Conservation (phyloP, 23 tunicate genomes). For the Diplosoma virens region DNA sequence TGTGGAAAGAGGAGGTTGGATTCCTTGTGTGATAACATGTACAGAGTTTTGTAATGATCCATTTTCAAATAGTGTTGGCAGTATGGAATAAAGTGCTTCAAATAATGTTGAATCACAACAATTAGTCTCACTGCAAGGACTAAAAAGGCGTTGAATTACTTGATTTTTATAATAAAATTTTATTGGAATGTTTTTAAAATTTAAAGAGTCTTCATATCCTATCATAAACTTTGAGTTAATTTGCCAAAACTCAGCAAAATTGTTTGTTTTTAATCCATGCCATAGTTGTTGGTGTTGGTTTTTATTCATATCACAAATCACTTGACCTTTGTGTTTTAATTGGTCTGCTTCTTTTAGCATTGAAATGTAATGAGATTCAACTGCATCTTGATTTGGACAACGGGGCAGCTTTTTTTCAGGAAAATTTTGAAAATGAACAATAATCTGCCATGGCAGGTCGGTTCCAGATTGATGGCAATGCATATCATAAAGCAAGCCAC, state of each 20-base stretch:
- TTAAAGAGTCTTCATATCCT: conserved; percentile 27
- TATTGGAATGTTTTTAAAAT: conserved; percentile 65
- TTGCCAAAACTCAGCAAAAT: conserved; percentile 83
- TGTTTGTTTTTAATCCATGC: conserved; percentile 74
- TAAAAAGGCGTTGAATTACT: conserved; percentile 44
- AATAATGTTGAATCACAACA: conserved; percentile 2
- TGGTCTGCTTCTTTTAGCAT: conserved; percentile 88
- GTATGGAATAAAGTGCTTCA: conserved; percentile 19
- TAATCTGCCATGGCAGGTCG: conserved; percentile 57
- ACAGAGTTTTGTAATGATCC: background rate
- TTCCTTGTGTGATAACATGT: conserved; percentile 43
- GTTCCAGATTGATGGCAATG: conserved; percentile 30
- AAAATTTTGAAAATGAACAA: conserved; percentile 82
- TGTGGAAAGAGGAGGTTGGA: conserved; percentile 36
- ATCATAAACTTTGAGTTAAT: conserved; percentile 79
- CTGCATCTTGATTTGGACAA: conserved; percentile 42
- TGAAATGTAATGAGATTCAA: conserved; percentile 65
- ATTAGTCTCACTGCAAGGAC: conserved; percentile 12
- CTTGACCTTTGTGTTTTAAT: conserved; percentile 81
- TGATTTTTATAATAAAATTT: conserved; percentile 47
- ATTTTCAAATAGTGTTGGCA: background rate
- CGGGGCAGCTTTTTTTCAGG: conserved; percentile 48
- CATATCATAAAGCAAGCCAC: conserved; percentile 72
- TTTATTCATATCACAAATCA: conserved; percentile 47
- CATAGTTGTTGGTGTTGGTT: conserved; percentile 79